A percentile compares a stretch with the other conserved stretches of the same genome.
phyloP scores from a whole-genome alignment of 2,888 invertebrate species.

The Amblyjoppa proteus region DNA sequence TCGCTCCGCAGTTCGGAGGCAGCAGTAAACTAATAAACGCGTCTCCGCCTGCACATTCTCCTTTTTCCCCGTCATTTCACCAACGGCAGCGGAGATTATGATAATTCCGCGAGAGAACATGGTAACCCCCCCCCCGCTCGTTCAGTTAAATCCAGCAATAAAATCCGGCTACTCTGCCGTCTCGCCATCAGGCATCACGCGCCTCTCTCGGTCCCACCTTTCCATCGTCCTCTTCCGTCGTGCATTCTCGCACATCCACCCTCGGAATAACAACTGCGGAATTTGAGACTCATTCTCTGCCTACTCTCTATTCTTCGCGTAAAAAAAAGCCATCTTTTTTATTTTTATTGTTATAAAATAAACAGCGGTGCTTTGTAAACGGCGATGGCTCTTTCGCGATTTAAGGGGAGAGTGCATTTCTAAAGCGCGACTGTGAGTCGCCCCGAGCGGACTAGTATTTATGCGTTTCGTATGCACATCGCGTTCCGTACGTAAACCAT shows the following conservation, averaged over 20 bases:
- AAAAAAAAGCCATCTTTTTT: not conserved
- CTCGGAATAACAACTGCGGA: constrained; percentile 30
- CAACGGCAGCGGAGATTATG: constrained; percentile 33
- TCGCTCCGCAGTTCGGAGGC: not conserved
- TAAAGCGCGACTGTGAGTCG: constrained; percentile 49
- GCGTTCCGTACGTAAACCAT: constrained; percentile 54
- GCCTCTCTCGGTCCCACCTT: not conserved
- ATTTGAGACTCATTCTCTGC: constrained; percentile 34
- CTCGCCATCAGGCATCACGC: not conserved
- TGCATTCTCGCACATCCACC: not conserved
- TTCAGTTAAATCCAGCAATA: constrained; percentile 51
- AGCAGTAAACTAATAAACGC: constrained; percentile 56
- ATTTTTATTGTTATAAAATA: constrained; percentile 36
- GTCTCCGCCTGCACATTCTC: not conserved
- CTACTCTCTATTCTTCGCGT: not conserved
- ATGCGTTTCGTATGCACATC: constrained; percentile 64
- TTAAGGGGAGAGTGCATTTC: constrained; percentile 47
- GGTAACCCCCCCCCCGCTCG: not conserved
- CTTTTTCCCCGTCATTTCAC: not conserved
- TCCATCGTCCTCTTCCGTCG: not conserved
- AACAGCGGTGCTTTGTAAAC: constrained; percentile 54
- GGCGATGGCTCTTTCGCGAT: constrained; percentile 38
- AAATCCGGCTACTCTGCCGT: constrained; percentile 30
- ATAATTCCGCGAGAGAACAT: constrained; percentile 20
- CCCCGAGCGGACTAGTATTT: constrained; percentile 61